Evolutionary conservation across 2,113 vertebrate genomes (phyloP), one percentile per base, ranked within the genome.

Genomic region (Mesembrinibis cayennensis): DNA sequence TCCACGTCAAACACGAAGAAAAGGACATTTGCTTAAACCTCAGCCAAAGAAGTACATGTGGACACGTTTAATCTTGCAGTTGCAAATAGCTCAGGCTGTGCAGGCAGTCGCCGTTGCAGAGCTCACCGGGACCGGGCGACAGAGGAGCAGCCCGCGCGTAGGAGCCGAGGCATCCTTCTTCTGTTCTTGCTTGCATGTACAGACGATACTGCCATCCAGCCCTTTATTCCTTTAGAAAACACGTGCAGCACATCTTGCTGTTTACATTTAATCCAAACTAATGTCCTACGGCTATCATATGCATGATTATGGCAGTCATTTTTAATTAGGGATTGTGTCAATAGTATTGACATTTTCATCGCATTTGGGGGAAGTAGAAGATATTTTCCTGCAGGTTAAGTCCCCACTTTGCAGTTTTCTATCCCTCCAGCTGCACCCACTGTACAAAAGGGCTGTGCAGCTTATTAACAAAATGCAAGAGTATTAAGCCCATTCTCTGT

Each of bases 291-390:
- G 96, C 90, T 83, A 49, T 69, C 87, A 53, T 82, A 47, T 11
- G 29, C 4, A 10, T 94, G 82, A 91, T 95, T 95, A 91, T 63
- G 66, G 71, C 84, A 91, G 87, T 96, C 78, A 50, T 95, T 96
- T 96, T 96, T 95, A 97, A 93, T 95, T 97, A 95, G 84, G 56
- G 82, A 58, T 80, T 95, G 42, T 70, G 78, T 95, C 96, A 91
- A 96, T 82, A 81, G 16, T 80, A 94, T 94, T 90, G 93, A 96
- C 38, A 58, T 94, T 94, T 93, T 88, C 81, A 97, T 94, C 3
- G 2, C 87, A 94, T 95, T 90, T 9, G 59, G 62, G 82, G 50
- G 58, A 94, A 85, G 71, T 8, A 62, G 92, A 80, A 58, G 63
- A 40, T 92, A 47, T 95, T 94, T 93, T 82, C 87, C 82, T 74